Evolutionary conservation across 1,140 invertebrate species (phyloP).

Genomic region (Eriosoma lanigerum): DNA sequence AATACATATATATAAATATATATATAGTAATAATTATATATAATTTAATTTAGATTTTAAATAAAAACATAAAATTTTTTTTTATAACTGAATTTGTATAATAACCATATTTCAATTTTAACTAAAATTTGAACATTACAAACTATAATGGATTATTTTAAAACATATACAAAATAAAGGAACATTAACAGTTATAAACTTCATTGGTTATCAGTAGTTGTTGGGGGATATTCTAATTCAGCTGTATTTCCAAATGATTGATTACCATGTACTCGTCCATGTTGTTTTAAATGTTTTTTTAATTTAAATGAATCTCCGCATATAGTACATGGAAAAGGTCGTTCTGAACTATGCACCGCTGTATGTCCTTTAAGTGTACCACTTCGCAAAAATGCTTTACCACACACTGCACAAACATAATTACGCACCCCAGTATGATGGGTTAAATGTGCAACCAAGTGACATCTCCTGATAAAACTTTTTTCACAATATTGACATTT

Average conservation of each 20-base stretch:
- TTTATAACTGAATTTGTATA: too few relatives aligned
- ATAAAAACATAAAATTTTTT: too few relatives aligned
- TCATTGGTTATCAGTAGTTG: not conserved
- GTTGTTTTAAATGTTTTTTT: slow-evolving; percentile 52
- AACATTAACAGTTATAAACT: not conserved
- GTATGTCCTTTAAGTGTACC: slow-evolving; percentile 51
- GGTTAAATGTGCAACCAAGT: slow-evolving; percentile 61
- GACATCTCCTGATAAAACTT: slow-evolving; percentile 61
- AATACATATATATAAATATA: too few relatives aligned
- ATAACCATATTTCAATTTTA: too few relatives aligned
- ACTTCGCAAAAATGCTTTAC: slow-evolving; percentile 61
- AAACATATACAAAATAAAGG: not conserved
- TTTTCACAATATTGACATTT: slow-evolving; percentile 64
- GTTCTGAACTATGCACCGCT: slow-evolving; percentile 46
- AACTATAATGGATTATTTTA: not conserved
- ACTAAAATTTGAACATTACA: not conserved
- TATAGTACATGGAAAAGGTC: slow-evolving; percentile 53
- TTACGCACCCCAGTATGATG: slow-evolving; percentile 63
- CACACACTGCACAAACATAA: slow-evolving; percentile 62
- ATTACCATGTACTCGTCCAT: slow-evolving; percentile 39
- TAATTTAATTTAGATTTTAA: too few relatives aligned
- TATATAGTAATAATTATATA: too few relatives aligned
- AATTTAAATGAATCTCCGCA: slow-evolving; percentile 53
- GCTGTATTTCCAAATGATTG: not conserved
- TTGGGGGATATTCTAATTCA: not conserved